Conservation (phyloP, 2,113 vertebrate species). For the Labeo rohita region DNA sequence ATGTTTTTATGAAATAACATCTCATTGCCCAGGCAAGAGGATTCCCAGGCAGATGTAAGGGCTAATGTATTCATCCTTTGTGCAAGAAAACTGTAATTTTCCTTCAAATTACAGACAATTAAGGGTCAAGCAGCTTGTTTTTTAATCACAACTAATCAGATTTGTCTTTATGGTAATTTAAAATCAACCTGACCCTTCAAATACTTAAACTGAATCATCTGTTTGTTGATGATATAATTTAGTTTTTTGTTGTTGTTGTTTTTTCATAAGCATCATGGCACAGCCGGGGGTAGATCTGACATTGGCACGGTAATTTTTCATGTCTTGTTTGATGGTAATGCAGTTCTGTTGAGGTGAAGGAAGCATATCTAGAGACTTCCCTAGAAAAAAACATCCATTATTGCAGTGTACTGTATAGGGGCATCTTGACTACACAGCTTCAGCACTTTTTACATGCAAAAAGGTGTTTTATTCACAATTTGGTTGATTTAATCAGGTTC, state of each 20-base stretch:
- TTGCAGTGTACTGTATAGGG: neutral
- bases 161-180: slow-evolving; percentile 49
- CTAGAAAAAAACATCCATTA: neutral
- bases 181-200: slow-evolving; percentile 41
- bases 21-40: neutral
- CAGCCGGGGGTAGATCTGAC: slow-evolving; percentile 4
- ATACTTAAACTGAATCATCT: slow-evolving; percentile 42
- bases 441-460: neutral
- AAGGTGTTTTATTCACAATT: neutral
- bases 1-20: neutral
- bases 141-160: slow-evolving; percentile 50
- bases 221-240: neutral
- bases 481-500: neutral
- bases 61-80: slow-evolving; percentile 24
- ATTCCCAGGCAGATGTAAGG: slow-evolving; percentile 2
- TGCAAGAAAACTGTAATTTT: slow-evolving; percentile 1
- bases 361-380: neutral
- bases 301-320: neutral
- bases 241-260: neutral
- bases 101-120: slow-evolving; percentile 2
- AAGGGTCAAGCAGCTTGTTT: slow-evolving; percentile 36
- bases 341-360: slow-evolving; percentile 20
- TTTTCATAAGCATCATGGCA: neutral
- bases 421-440: neutral
- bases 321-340: slow-evolving; percentile 9